Evolutionary conservation across 2,888 invertebrate species (phyloP), one percentile per base, ranked within the genome.

Genomic region (Tachina grossa): DNA sequence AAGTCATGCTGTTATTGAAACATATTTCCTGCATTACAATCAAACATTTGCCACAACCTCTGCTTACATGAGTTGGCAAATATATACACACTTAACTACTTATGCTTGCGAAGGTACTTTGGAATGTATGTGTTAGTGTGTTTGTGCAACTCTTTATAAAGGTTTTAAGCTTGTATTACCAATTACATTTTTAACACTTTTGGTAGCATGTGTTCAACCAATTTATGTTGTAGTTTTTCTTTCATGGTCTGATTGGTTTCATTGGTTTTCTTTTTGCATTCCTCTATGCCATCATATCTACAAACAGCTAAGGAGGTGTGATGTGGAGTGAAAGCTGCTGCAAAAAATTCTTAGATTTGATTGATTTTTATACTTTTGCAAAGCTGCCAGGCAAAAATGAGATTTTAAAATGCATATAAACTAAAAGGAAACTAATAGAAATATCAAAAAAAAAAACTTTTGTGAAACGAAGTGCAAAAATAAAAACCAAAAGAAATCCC

Each of bases 201-300:
- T 72, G 75, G 79, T 80, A 83, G 66, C 85, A 85, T 83, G 59
- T 85, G 85, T 76, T 85, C 76, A 76, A 85, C 75, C 79, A 83
- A 85, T 85, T 85, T 78, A 83, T 76, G 79, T 51, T 84, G 55
- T 71, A 69, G 47, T 72, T 71, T 53, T 85, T 74, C 77, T 63
- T 83, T 79, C 55, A 79, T 80, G 85, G 85, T 85, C 83, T 85
- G 82, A 85, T 83, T 85, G 85, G 83, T 85, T 85, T 65, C 75
- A 75, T 75, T 79, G 43, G 16, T 4, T 19, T 22, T 31, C n/a
- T 10, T 14, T 2, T 66, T 31, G n/a, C 9, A 39, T 57, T 57
- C 1, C 6, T 9, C 9, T 6, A 11, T n/a, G 6, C 2, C 9
- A 39, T 8, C 49, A 49, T 14, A 49, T 49, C 49, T 49, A 10